phyloP scores from a whole-genome alignment of 2,113 vertebrate species.

The Oncorhynchus gorbuscha region DNA sequence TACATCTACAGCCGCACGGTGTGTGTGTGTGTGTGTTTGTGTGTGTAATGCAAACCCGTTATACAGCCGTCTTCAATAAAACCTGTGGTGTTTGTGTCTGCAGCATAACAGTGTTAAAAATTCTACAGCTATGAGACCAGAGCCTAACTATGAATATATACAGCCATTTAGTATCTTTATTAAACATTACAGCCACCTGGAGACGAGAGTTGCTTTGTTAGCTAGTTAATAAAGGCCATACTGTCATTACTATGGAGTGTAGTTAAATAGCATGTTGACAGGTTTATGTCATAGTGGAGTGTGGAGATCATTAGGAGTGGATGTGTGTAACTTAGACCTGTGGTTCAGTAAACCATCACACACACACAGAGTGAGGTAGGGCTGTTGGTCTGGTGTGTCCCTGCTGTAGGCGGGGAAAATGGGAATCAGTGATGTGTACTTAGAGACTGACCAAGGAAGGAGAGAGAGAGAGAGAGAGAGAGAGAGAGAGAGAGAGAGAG shows the following conservation, averaged over 20 bases:
- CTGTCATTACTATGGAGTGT: conserved; percentile 7
- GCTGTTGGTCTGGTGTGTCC: conserved; percentile 39
- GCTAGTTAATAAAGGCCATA: conserved; percentile 56
- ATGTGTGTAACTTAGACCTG: neutral
- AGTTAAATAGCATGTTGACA: neutral
- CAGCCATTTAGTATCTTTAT: conserved; percentile 64
- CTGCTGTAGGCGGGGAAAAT: conserved; percentile 33
- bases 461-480: neutral
- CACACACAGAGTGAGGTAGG: conserved; percentile 40
- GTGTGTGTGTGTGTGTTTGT: no score
- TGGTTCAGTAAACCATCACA: neutral
- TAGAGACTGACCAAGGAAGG: neutral
- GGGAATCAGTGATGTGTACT: conserved; percentile 3
- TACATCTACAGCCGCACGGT: neutral
- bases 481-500: no score
- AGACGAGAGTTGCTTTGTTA: conserved; percentile 37
- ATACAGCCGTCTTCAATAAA: no score
- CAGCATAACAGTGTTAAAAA: conserved; percentile 50
- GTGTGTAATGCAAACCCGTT: no score
- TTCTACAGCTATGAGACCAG: conserved; percentile 48
- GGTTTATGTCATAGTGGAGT: neutral
- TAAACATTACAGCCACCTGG: conserved; percentile 54
- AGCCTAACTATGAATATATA: conserved; percentile 58
- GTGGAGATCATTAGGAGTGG: neutral
- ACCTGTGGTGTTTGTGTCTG: neutral